These are phyloP conservation scores for Trogon surrucura DNA, from an alignment of 2,113 vertebrate genomes.

Conservation along the genomic window DNA sequence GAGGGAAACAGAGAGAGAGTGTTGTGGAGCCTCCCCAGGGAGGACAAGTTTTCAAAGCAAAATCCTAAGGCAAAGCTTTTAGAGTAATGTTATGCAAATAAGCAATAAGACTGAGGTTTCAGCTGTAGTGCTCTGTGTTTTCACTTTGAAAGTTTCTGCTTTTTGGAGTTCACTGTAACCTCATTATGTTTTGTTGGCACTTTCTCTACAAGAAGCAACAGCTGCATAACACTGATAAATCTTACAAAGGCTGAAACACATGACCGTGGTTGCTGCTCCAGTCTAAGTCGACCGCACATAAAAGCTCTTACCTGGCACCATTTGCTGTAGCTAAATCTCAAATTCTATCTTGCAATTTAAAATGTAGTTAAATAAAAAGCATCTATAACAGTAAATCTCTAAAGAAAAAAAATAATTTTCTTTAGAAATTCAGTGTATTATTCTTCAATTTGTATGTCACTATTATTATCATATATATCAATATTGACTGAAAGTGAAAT, in stretches of 20 bases:
- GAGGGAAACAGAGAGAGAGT: neutral
- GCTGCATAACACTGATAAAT: slow-evolving; percentile 70
- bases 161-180: slow-evolving; percentile 35
- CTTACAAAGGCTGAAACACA: neutral
- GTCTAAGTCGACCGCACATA: neutral
- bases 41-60: slow-evolving; percentile 56
- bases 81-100: slow-evolving; percentile 66
- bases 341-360: neutral
- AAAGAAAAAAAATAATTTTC: neutral
- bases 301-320: neutral
- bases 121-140: slow-evolving; percentile 14
- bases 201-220: slow-evolving; percentile 24
- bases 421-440: neutral
- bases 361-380: neutral
- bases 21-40: neutral
- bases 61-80: slow-evolving; percentile 29
- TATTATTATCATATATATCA: neutral
- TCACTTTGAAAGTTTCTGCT: slow-evolving; percentile 38
- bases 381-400: neutral
- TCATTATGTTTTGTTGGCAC: slow-evolving; percentile 53
- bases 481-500: neutral
- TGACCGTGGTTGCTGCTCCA: neutral
- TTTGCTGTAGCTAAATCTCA: neutral
- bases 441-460: neutral
- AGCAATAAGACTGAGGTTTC: neutral